Evolutionary conservation across 2,888 invertebrate species (phyloP), one percentile per base, ranked within the genome.

Genomic region (Lysandra coridon): DNA sequence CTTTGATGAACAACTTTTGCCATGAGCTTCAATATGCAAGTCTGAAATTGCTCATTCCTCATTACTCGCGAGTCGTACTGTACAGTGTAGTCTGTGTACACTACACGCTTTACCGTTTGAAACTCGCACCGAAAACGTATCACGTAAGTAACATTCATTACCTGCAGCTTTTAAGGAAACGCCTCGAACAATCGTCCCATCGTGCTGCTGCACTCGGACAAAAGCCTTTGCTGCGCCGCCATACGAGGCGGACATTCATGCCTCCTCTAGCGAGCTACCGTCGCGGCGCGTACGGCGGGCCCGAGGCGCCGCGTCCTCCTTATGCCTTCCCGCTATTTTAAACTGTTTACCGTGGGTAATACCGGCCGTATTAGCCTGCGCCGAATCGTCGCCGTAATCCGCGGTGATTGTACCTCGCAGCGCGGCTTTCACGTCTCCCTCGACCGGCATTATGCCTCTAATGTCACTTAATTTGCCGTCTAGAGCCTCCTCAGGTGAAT

Each of bases 391-490:
- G 80, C 77, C 30, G 81, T 81, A 81, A 84, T 83, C 83, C 83
- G 83, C 83, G 82, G 81, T 82, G 83, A 83, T 84, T 83, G 85
- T 84, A 88, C 88, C 89, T 90, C 89, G 89, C 87, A 92, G 86
- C 92, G 91, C 89, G 83, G 90, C 91, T 89, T 91, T 91, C 91
- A 92, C 90, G 88, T 90, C 88, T 88, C 88, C 90, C 90, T 88
- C 89, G 88, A 86, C 88, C 85, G 88, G 90, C 90, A 93, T 93
- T 93, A 93, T 93, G 86, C 89, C 90, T 88, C 90, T 94, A 93
- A 93, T 93, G 92, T 93, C 93, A 93, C 93, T 93, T 92, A 94
- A 94, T 94, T 93, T 92, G 90, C 92, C 91, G 93, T 93, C 92
- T 92, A 92, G 93, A 87, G 91, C 90, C 89, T 89, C 89, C 92